Evolutionary conservation across 2,888 invertebrate genomes (phyloP).

Genomic region (Caenorhabditis parvicauda): DNA sequence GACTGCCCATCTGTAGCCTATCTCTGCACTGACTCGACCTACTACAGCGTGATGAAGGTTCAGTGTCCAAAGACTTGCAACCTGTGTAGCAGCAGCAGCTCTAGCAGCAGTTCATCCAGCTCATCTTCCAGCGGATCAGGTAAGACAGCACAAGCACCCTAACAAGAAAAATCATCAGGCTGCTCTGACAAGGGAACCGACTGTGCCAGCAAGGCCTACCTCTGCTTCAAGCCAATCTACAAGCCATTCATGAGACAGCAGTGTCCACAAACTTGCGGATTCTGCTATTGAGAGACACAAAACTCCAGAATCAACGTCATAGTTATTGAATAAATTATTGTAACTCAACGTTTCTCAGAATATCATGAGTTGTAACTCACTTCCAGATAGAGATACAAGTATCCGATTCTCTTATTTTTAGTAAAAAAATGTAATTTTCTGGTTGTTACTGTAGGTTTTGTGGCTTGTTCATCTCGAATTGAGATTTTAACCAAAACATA

Average conservation of each 20-base stretch:
- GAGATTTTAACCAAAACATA: slow-evolving; percentile 16
- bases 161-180: neutral
- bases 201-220: slow-evolving; percentile 6
- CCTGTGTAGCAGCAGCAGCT: slow-evolving; percentile 13
- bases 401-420: too few species aligned
- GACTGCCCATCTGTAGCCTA: slow-evolving; percentile 10
- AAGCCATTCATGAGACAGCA: slow-evolving; percentile 11
- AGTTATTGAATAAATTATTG: too few species aligned
- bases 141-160: neutral
- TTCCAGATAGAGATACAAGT: too few species aligned
- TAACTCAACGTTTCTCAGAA: neutral
- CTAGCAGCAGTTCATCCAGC: slow-evolving; percentile 3
- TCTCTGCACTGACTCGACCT: slow-evolving; percentile 22
- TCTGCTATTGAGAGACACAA: too few species aligned
- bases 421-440: too few species aligned
- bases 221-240: slow-evolving; percentile 15
- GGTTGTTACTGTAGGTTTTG: too few species aligned
- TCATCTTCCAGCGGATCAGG: slow-evolving; percentile 14
- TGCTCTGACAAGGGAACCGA: neutral
- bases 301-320: too few species aligned
- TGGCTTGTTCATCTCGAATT: neutral
- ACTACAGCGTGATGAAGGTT: slow-evolving; percentile 14
- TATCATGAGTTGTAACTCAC: too few species aligned
- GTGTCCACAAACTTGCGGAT: slow-evolving; percentile 18
- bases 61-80: slow-evolving; percentile 26